Evolutionary conservation across 1,140 invertebrate species (phyloP).

Genomic region (Sinella curviseta): DNA sequence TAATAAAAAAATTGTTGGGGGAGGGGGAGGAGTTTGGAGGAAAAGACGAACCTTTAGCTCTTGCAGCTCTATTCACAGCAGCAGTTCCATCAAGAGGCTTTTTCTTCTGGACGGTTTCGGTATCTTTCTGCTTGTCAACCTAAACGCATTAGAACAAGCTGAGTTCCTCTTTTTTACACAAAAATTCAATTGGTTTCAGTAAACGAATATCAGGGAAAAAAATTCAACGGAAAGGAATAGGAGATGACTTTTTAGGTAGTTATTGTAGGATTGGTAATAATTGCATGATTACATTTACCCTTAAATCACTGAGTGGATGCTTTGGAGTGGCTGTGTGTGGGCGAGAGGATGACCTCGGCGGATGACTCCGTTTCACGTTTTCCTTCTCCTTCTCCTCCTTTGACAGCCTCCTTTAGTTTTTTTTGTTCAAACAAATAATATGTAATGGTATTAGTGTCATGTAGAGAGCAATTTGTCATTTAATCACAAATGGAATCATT

Average conservation of each 20-base stretch:
- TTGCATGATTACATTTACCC: slow-evolving; percentile 11
- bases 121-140: slow-evolving; percentile 40
- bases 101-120: slow-evolving; percentile 47
- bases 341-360: slow-evolving; percentile 51
- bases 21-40: too few relatives aligned
- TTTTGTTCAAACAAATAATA: slow-evolving; percentile 21
- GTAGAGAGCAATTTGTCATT: too few relatives aligned
- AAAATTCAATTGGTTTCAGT: too few relatives aligned
- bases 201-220: neutral
- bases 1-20: too few relatives aligned
- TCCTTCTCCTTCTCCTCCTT: slow-evolving; percentile 85
- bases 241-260: neutral
- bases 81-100: slow-evolving; percentile 38
- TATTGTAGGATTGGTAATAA: too few relatives aligned
- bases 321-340: slow-evolving; percentile 55
- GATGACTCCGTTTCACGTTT: slow-evolving; percentile 70
- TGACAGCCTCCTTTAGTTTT: slow-evolving; percentile 63
- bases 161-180: too few relatives aligned
- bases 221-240: too few relatives aligned
- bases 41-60: slow-evolving; percentile 24
- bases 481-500: too few relatives aligned
- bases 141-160: slow-evolving; percentile 21
- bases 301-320: slow-evolving; percentile 44
- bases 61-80: slow-evolving; percentile 19
- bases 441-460: neutral